Evolutionary conservation across 2,888 invertebrate species (phyloP).

Genomic region (Acanthosepion esculentum): DNA sequence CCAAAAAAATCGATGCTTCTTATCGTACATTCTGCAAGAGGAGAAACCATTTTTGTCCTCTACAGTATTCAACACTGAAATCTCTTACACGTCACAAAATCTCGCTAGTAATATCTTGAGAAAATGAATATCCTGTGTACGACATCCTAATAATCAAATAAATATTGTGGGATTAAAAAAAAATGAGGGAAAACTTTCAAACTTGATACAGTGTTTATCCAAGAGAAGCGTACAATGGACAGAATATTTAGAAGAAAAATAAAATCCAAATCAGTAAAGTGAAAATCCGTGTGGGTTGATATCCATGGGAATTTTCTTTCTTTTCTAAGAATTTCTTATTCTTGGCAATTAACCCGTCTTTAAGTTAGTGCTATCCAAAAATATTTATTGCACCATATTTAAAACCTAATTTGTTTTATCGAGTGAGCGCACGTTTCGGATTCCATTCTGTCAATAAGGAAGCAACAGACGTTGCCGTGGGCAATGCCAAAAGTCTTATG

Average conservation of each 20-base stretch:
- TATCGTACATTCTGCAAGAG: neutral
- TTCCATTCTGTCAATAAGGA: neutral
- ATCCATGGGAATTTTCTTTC: no score
- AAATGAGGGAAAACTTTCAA: no score
- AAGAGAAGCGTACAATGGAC: no score
- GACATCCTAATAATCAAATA: no score
- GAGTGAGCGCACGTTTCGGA: neutral
- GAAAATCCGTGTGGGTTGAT: no score
- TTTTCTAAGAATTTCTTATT: no score
- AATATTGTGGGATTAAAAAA: no score
- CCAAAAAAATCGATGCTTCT: neutral
- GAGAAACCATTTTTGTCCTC: neutral
- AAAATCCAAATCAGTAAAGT: neutral
- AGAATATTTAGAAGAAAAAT: neutral
- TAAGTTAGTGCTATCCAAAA: no score
- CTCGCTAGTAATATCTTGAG: no score
- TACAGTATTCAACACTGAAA: neutral
- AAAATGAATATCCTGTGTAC: no score
- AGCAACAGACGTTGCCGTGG: neutral
- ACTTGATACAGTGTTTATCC: no score
- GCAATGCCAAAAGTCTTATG: neutral
- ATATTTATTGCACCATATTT: neutral
- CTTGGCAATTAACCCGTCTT: no score
- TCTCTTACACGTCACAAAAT: neutral
- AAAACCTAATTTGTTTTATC: neutral